phyloP scores from a whole-genome alignment of 2,113 vertebrate genomes.

The Nymphicus hollandicus region DNA sequence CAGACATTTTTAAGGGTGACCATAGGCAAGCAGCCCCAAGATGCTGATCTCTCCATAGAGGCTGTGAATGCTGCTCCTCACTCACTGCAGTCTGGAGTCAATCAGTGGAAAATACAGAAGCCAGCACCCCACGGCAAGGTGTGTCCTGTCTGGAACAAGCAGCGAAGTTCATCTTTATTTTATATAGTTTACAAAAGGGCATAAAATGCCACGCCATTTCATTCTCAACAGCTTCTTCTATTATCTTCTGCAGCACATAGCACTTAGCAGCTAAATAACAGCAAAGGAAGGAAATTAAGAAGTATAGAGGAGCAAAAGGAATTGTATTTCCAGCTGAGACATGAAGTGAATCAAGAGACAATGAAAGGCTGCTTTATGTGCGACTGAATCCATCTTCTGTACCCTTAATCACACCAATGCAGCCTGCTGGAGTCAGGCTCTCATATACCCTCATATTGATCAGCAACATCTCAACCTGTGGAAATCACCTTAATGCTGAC shows the following conservation, averaged over 20 bases:
- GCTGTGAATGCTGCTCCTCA: not conserved
- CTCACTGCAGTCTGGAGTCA: not conserved
- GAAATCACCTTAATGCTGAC: not conserved
- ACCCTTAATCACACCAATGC: not conserved
- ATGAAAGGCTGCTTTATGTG: not conserved
- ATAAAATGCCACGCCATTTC: slow-evolving; percentile 33
- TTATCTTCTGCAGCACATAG: not conserved
- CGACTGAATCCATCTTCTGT: not conserved
- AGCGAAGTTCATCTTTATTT: slow-evolving; percentile 28
- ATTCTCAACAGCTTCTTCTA: not conserved
- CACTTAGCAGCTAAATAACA: slow-evolving; percentile 28
- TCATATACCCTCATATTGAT: not conserved
- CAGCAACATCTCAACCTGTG: not conserved
- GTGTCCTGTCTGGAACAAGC: not conserved
- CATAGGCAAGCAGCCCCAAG: not conserved
- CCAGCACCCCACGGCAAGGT: not conserved
- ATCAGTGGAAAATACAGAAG: not conserved
- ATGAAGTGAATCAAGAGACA: not conserved
- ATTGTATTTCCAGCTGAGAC: not conserved
- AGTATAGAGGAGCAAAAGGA: not conserved
- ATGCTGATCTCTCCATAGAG: fast-evolving
- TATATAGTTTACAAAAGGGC: slow-evolving; percentile 34
- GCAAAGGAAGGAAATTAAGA: slow-evolving; percentile 42
- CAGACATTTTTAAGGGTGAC: not conserved
- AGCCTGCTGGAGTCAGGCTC: not conserved